Base-by-base conservation (phyloP, 2,797 vertebrate species). In the Lutjanus argentimaculatus region DNA sequence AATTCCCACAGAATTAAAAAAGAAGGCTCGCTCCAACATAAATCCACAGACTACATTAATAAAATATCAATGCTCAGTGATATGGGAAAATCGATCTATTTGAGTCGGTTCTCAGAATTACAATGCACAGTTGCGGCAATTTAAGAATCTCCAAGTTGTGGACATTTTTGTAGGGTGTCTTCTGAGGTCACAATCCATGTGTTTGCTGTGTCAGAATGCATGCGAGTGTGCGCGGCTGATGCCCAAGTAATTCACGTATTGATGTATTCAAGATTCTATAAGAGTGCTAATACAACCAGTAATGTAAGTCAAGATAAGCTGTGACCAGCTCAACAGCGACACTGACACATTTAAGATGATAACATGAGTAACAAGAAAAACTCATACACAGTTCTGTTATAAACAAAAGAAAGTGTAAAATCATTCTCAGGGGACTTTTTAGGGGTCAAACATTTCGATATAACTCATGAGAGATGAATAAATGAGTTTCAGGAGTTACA, bases 51-150 rank as follows among this genome's bases (percentile, higher is more conserved):
- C 85, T 65, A 86, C 84, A 90, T 93, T 89, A 91, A 94, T 93
- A 93, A 92, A 92, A 90, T 89, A 92, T 91, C 84, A 88, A 65
- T 89, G 87, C 85, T 91, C 84, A 83, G 85, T 85, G 88, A 87
- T 89, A 86, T 72, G 74, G 81, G 71, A 67, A 88, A 88, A 92
- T 85, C 42, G 43, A 92, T 91, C 68, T 72, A 79, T 89, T 76
- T 82, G 78, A 87, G 76, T 22, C 69, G 72, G 64, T 84, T 79
- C 65, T 67, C 46, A 65, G 81, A 86, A 90, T 91, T 74, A 84
- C 58, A 90, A 84, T 83, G 85, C 52, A 63, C 43, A 73, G 57
- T 67, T 43, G 22, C 73, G 22, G 75, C 67, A 82, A 66, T 69
- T 51, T 72, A 67, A 72, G 59, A 84, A 57, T 67, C 52, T 81